phyloP scores from a whole-genome alignment of 2,888 invertebrate species.

The Pollenia amentaria region DNA sequence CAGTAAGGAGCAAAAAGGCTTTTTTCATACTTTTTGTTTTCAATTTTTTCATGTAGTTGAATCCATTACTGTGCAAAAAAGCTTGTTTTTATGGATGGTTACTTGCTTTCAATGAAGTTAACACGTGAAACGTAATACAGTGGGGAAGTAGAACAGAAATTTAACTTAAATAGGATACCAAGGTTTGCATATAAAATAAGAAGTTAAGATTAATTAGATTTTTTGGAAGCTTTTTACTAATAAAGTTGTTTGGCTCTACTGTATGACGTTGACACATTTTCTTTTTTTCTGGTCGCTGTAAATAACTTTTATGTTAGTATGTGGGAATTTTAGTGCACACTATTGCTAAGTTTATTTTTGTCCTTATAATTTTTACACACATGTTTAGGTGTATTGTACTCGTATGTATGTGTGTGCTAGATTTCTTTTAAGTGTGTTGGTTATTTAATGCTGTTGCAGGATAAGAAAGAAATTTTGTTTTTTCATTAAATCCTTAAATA shows the following conservation, averaged over 20 bases:
- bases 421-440: background rate
- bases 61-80: slow-evolving; percentile 51
- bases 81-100: slow-evolving; percentile 44
- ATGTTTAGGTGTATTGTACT: no score
- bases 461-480: slow-evolving; percentile 52
- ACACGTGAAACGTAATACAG: background rate
- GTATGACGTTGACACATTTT: no score
- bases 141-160: background rate
- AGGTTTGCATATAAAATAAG: no score
- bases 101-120: slow-evolving; percentile 46
- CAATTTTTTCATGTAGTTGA: slow-evolving; percentile 11
- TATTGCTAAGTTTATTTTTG: slow-evolving; percentile 21
- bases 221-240: no score
- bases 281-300: no score
- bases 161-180: background rate
- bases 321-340: slow-evolving; percentile 15
- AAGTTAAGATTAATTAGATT: no score
- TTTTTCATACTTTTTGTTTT: background rate
- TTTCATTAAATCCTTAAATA: slow-evolving; percentile 28
- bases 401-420: background rate
- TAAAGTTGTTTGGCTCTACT: no score
- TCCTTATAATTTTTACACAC: slow-evolving; percentile 4
- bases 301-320: no score
- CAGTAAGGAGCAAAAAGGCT: slow-evolving; percentile 11
- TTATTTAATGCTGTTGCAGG: slow-evolving; percentile 47